phyloP scores from a whole-genome alignment of 2,113 vertebrate species.

The Clinocottus analis region DNA sequence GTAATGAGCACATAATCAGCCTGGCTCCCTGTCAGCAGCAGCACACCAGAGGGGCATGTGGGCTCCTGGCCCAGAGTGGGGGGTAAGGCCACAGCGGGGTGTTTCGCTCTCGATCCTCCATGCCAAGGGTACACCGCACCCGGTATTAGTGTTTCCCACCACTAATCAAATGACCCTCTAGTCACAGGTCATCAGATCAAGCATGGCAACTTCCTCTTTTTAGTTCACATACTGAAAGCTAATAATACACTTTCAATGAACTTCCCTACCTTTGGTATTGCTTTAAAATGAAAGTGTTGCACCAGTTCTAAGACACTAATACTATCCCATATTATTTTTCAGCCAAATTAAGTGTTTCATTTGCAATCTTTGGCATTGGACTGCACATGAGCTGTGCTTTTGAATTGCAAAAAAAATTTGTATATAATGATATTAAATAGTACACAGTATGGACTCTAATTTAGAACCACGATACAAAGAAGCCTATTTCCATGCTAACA shows the following conservation, averaged over 20 bases:
- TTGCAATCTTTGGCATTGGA: neutral
- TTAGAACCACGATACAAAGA: neutral
- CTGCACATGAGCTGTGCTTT: neutral
- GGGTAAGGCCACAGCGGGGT: conserved; percentile 63
- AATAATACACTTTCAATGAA: conserved; percentile 42
- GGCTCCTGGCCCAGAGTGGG: conserved; percentile 74
- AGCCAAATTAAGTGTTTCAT: neutral
- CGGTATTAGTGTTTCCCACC: conserved; percentile 49
- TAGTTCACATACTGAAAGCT: conserved; percentile 47
- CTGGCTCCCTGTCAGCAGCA: conserved; percentile 78
- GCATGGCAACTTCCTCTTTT: conserved; percentile 56
- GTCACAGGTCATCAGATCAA: conserved; percentile 60
- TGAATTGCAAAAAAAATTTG: neutral
- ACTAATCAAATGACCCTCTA: conserved; percentile 51
- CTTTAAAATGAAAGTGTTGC: conserved; percentile 5
- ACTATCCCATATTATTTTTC: conserved; percentile 2
- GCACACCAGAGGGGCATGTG: conserved; percentile 77
- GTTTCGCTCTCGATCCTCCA: conserved; percentile 56
- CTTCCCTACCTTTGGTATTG: conserved; percentile 21
- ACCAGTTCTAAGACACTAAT: neutral
- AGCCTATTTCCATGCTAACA: neutral
- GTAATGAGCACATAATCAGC: conserved; percentile 85
- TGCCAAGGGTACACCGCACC: conserved; percentile 29
- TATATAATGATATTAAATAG: neutral
- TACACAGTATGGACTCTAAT: neutral